A percentile compares a stretch with the other conserved stretches of the same genome.
Conservation (phyloP, 2,797 vertebrate species). For the Rhinogobio ventralis region DNA sequence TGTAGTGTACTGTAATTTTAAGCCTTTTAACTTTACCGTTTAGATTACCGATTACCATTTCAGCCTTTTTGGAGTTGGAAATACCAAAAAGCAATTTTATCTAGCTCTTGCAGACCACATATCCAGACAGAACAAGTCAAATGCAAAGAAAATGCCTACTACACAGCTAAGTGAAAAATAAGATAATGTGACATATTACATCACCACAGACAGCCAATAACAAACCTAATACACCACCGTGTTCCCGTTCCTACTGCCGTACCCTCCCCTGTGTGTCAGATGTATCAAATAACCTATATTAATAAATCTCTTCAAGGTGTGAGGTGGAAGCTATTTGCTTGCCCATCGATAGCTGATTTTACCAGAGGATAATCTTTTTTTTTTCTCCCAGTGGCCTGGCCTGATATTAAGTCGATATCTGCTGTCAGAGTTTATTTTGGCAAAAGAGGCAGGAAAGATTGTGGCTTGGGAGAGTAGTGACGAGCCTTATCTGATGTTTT, state of each 20-base stretch:
- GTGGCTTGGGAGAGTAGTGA: slow-evolving; percentile 11
- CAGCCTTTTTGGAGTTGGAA: slow-evolving; percentile 50
- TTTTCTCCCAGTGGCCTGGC: slow-evolving; percentile 79
- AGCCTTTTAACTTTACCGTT: slow-evolving; percentile 76
- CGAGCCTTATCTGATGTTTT: background rate
- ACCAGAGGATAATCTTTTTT: slow-evolving; percentile 90
- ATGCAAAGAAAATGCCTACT: slow-evolving; percentile 14
- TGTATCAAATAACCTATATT: slow-evolving; percentile 95
- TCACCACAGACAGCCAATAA: slow-evolving; percentile 62
- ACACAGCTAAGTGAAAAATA: slow-evolving; percentile 71
- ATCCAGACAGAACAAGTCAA: slow-evolving; percentile 48
- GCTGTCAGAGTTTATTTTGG: slow-evolving; percentile 83
- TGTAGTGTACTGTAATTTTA: slow-evolving; percentile 71
- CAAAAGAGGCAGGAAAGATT: slow-evolving; percentile 65
- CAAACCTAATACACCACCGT: slow-evolving; percentile 48
- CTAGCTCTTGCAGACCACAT: slow-evolving; percentile 71
- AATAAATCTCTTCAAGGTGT: slow-evolving; percentile 80
- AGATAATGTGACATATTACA: slow-evolving; percentile 61
- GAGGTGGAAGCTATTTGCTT: slow-evolving; percentile 87
- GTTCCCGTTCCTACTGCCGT: slow-evolving; percentile 29
- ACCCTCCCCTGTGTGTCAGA: slow-evolving; percentile 80
- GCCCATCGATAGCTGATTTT: slow-evolving; percentile 98
- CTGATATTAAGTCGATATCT: slow-evolving; percentile 87
- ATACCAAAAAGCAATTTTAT: slow-evolving; percentile 76
- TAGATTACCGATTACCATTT: slow-evolving; percentile 44